Conservation (phyloP, 2,888 invertebrate genomes). For the Pelosia muscerda region DNA sequence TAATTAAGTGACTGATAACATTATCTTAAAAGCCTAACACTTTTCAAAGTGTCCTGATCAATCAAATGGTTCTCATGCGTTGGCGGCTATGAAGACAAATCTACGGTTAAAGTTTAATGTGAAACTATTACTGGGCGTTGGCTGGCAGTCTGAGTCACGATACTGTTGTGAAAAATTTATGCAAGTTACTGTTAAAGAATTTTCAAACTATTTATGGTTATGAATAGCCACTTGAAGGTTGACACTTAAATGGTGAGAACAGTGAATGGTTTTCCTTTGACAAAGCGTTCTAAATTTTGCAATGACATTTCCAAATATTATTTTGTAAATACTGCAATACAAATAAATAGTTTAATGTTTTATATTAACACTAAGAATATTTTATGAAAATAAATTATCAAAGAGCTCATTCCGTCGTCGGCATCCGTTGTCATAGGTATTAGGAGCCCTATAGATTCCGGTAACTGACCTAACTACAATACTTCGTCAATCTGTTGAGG, state of each 20-base stretch:
- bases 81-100: neutral
- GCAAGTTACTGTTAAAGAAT: constrained; percentile 50
- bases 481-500: too few relatives aligned
- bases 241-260: constrained; percentile 47
- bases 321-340: constrained; percentile 6
- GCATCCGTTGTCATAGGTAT: too few relatives aligned
- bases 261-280: constrained; percentile 51
- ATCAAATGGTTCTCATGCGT: neutral
- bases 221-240: constrained; percentile 60
- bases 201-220: constrained; percentile 64
- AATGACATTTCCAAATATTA: constrained; percentile 44
- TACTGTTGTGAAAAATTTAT: constrained; percentile 57
- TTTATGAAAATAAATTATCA: too few relatives aligned
- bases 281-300: constrained; percentile 43
- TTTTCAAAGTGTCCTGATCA: neutral
- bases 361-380: neutral
- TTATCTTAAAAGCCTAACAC: neutral
- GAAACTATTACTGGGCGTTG: constrained; percentile 34
- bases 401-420: too few relatives aligned
- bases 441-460: too few relatives aligned
- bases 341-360: neutral
- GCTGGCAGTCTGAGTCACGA: constrained; percentile 41
- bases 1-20: constrained; percentile 1
- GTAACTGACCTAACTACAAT: too few relatives aligned
- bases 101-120: neutral